Base-by-base conservation (phyloP, 2,888 invertebrate genomes). In the Amphipoea oculea region DNA sequence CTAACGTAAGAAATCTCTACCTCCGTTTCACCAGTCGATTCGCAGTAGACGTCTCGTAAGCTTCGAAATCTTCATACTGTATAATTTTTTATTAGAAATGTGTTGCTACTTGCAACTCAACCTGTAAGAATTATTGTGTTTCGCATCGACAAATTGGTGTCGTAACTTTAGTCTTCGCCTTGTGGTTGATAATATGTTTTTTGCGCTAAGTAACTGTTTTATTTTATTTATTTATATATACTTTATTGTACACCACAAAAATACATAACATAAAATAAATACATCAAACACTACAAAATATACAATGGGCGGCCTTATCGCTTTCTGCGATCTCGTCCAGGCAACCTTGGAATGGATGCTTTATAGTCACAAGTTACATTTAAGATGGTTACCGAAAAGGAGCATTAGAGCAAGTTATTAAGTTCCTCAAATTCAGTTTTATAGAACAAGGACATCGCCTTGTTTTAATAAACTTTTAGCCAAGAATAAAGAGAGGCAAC, bases 401-500 rank as follows among this genome's bases (percentile, higher is more conserved):
- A 11, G 6, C 29, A 23, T 51, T 23, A 4, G 2, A 40, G 20
- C 11, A 11, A 36, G 20, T 40, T 65, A 40, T 20, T 40, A 4
- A 51, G 17, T 23, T 29, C 5, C 23, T 17, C 42, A 42, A 62
- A 76, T 23, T 78, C 3, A 42, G 29, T 76, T 76, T 77, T 17
- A 23, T 51, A 63, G 51, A 4, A n/a, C 23, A 9, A 20, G n/a
- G 6, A n/a, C 36, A 48, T 78, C 20, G 14, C 9, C 20, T 40
- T 40, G 20, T 14, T n/a, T 36, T 40, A 78, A 40, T 76, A 78
- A 77, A 62, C 36, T 77, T 83, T 83, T n/a, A 74, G 4, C 40
- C n/a, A 40, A 82, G 45, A 69, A 73, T 54, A 71, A 82, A 72
- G 71, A 60, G 45, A 71, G 29, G 23, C 17, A 36, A 84, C 67